These are phyloP conservation scores for Drosophila rufa DNA, from an alignment of 1,140 invertebrate genomes.

Conservation along the genomic window DNA sequence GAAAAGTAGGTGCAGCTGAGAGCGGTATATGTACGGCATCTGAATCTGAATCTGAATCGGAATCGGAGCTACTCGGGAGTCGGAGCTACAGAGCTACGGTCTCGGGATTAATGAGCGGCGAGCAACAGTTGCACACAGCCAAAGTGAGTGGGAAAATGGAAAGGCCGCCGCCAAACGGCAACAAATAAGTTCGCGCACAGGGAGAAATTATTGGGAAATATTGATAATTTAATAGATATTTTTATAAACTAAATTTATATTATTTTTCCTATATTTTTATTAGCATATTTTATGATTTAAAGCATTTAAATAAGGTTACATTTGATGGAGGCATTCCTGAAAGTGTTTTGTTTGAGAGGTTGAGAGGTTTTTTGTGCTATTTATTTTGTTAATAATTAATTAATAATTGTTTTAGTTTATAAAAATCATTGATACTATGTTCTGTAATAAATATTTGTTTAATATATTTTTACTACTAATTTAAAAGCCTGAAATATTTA, in stretches of 20 bases:
- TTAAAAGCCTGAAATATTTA: too few relatives aligned
- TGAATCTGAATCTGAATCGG: slow-evolving; percentile 52
- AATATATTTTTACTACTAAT: too few relatives aligned
- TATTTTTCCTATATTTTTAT: too few relatives aligned
- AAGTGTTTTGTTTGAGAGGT: fast-evolving
- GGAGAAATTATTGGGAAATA: slow-evolving; percentile 20
- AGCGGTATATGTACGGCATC: slow-evolving; percentile 33
- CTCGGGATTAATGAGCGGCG: slow-evolving; percentile 72
- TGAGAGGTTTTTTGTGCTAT: neutral
- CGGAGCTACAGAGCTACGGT: slow-evolving; percentile 35
- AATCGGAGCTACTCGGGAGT: slow-evolving; percentile 37
- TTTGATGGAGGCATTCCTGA: neutral
- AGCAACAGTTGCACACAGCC: slow-evolving; percentile 68
- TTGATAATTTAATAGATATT: too few relatives aligned
- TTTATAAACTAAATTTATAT: fast-evolving
- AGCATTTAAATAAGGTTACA: neutral
- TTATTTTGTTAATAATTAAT: too few relatives aligned
- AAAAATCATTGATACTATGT: too few relatives aligned
- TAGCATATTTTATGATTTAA: too few relatives aligned
- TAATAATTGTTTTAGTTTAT: too few relatives aligned
- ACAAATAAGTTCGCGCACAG: slow-evolving; percentile 61
- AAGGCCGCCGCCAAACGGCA: slow-evolving; percentile 70
- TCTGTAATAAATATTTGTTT: too few relatives aligned
- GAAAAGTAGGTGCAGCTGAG: slow-evolving; percentile 77
- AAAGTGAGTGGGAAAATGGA: slow-evolving; percentile 82